phyloP scores from a whole-genome alignment of 2,113 vertebrate species.

The Vombatus ursinus region DNA sequence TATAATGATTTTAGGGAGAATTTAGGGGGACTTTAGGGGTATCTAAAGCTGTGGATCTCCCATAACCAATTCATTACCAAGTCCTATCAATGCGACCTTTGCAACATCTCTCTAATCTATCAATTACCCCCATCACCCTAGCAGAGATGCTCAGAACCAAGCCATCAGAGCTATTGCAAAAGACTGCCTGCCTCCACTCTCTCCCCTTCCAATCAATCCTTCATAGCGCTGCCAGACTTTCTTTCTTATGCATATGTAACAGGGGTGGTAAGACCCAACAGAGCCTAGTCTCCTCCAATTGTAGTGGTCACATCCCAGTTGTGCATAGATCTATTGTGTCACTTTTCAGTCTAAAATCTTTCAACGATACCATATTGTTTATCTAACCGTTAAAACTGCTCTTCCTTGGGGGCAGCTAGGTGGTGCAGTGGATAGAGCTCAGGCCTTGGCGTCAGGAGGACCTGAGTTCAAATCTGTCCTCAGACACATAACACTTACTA shows the following conservation, averaged over 20 bases:
- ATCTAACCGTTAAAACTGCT: background rate
- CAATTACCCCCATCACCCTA: background rate
- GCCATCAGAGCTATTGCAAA: background rate
- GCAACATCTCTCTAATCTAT: background rate
- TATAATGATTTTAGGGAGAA: too few relatives aligned
- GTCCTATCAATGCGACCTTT: background rate
- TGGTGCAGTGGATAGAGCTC: too few relatives aligned
- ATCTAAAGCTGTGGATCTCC: too few relatives aligned
- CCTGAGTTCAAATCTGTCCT: too few relatives aligned
- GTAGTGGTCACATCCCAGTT: background rate
- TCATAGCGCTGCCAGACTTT: background rate
- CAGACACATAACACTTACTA: too few relatives aligned
- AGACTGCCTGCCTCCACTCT: background rate
- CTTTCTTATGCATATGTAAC: background rate
- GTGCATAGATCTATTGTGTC: too few relatives aligned
- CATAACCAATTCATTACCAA: background rate
- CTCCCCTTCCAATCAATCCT: background rate
- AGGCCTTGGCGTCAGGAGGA: too few relatives aligned
- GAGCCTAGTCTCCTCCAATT: background rate
- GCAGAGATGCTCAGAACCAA: background rate
- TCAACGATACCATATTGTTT: background rate
- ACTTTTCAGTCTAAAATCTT: background rate
- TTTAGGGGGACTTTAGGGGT: too few relatives aligned
- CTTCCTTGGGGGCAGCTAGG: background rate
- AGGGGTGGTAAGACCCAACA: background rate